Evolutionary conservation across 2,888 invertebrate species (phyloP).

Genomic region (Napeogenes inachia): DNA sequence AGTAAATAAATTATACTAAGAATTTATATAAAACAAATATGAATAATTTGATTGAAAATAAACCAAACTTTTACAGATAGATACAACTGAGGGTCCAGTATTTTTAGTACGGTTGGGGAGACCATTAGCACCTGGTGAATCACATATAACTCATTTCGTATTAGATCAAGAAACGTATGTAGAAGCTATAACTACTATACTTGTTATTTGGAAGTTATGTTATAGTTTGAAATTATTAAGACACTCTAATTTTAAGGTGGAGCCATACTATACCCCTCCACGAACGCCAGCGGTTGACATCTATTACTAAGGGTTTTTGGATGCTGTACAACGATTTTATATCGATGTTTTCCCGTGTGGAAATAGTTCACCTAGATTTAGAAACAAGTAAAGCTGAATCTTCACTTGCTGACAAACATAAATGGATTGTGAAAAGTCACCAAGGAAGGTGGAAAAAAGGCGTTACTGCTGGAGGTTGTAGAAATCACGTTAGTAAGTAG

Average conservation of each 20-base stretch:
- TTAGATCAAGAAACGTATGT: conserved; percentile 44
- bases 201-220: too few species aligned
- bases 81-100: conserved; percentile 48
- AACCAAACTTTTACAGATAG: conserved; percentile 39
- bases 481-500: conserved; percentile 86
- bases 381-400: conserved; percentile 92
- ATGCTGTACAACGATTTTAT: conserved; percentile 90
- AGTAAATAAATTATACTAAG: background rate
- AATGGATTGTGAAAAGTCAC: conserved; percentile 92
- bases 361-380: conserved; percentile 90
- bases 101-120: conserved; percentile 50
- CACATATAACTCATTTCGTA: conserved; percentile 44
- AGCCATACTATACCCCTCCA: conserved; percentile 81
- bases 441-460: conserved; percentile 92
- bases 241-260: conserved; percentile 70
- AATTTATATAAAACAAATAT: background rate
- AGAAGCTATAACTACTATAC: background rate
- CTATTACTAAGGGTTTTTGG: conserved; percentile 87
- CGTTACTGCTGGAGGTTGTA: conserved; percentile 92
- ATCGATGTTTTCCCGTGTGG: conserved; percentile 87
- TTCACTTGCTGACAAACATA: conserved; percentile 83
- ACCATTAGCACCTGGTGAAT: conserved; percentile 48
- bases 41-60: too few species aligned
- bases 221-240: background rate
- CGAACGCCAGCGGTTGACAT: conserved; percentile 84